Evolutionary conservation across 2,888 invertebrate genomes (phyloP), one percentile per base, ranked within the genome.

Genomic region (Nebria salina): DNA sequence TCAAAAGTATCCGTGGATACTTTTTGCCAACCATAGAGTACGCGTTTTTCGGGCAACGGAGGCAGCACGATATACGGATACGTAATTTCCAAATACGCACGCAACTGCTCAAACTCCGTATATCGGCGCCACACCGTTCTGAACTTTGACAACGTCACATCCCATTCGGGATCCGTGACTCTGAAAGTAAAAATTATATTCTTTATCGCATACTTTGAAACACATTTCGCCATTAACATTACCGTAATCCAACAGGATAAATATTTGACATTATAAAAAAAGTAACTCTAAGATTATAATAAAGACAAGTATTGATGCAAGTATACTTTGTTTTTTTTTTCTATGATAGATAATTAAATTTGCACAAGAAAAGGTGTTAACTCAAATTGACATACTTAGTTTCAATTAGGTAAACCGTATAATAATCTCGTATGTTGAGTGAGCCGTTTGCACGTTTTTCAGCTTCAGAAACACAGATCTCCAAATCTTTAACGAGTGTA

Each of bases 11-110:
- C 96, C 0, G 93, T 93, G 2, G 93, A 91, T 65, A 92, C 90
- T 87, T 95, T 95, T 83, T 94, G 93, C 95, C 96, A 96, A 2
- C 94, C 94, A 88, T 92, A 95, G 84, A 93, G 90, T 83, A 92
- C 93, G 86, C 92, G 90, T 87, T 96, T 96, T 85, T 96, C 96
- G 1, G 96, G 96, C 79, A 96, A 87, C 0, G 96, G 95, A 26
- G 96, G 96, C 85, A 96, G 91, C 13, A 96, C 93, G 75, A 95
- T 91, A 87, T 94, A 94, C n/a, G 95, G 95, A 89, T 95, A 96
- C 54, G 93, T 93, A 43, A 94, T 91, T 86, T 94, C 94, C 82
- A 96, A 89, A 86, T 95, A 95, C 84, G 93, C 93, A 84, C 94
- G 91, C 75, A 96, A 91, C 84, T 95, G 92, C 87, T 96, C 96